Percentiles rank a stretch among this genome's conserved stretches.
Evolutionary conservation across 2,888 invertebrate genomes (phyloP).

Genomic region (Patella depressa): DNA sequence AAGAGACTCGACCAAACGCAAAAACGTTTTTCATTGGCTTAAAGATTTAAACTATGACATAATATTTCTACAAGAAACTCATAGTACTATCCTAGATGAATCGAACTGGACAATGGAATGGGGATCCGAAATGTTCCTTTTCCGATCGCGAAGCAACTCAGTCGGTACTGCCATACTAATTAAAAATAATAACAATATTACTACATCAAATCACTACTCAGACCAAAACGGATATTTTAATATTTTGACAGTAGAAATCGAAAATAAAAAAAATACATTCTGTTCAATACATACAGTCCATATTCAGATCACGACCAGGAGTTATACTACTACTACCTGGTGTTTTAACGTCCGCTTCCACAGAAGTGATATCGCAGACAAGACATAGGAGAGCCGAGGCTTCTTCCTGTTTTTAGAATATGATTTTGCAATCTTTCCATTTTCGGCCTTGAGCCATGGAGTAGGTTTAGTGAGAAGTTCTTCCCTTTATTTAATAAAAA

Average conservation of each 20-base stretch:
- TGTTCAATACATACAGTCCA: background rate
- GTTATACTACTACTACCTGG: background rate
- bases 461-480: too few species aligned
- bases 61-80: background rate
- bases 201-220: background rate
- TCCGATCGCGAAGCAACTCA: background rate
- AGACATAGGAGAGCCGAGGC: background rate
- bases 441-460: too few species aligned
- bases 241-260: background rate
- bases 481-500: too few species aligned
- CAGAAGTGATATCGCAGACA: too few species aligned
- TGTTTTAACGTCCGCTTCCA: too few species aligned
- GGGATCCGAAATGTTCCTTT: background rate
- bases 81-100: background rate
- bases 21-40: background rate
- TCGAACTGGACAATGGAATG: background rate
- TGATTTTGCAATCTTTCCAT: too few species aligned
- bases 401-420: too few species aligned
- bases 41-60: background rate
- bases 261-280: slow-evolving; percentile 5
- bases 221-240: background rate
- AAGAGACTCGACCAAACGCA: background rate
- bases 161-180: background rate
- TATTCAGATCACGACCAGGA: background rate
- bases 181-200: background rate